A percentile compares a stretch with the other conserved stretches of the same genome.
Conservation (phyloP, 2,888 invertebrate species). For the Phyto melanocephala region DNA sequence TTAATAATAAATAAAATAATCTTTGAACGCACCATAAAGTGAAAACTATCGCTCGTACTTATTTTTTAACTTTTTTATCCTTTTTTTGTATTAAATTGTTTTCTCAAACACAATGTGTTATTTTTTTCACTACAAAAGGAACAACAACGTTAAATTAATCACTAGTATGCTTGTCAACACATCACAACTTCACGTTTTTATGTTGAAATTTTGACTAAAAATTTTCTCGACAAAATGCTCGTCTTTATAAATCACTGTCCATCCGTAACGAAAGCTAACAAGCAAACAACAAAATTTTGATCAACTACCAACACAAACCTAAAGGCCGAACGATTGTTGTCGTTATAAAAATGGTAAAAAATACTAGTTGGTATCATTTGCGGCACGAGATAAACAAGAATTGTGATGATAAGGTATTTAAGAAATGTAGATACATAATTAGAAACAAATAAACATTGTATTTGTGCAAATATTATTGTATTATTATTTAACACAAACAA, state of each 20-base stretch:
- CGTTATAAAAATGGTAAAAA: neutral
- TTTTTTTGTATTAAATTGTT: neutral
- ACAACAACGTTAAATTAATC: neutral
- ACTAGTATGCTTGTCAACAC: neutral
- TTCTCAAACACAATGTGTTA: neutral
- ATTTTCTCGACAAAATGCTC: slow-evolving; percentile 31
- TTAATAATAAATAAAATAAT: too few relatives aligned
- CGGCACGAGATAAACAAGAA: slow-evolving; percentile 46
- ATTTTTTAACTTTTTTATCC: neutral
- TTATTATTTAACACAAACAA: too few relatives aligned
- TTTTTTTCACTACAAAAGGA: neutral
- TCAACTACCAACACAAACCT: slow-evolving; percentile 16
- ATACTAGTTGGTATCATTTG: slow-evolving; percentile 25
- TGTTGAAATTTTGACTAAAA: slow-evolving; percentile 62
- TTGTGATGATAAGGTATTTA: slow-evolving; percentile 41
- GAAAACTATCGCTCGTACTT: too few relatives aligned
- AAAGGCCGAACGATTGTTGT: slow-evolving; percentile 22
- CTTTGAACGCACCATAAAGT: neutral
- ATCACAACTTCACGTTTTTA: slow-evolving; percentile 52
- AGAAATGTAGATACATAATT: neutral
- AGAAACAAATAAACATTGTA: neutral
- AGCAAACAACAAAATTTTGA: neutral
- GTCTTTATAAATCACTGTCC: slow-evolving; percentile 63
- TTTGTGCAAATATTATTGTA: slow-evolving; percentile 27
- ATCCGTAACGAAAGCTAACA: neutral